phyloP scores from a whole-genome alignment of 2,888 invertebrate genomes.

The Ophonus ardosiacus region DNA sequence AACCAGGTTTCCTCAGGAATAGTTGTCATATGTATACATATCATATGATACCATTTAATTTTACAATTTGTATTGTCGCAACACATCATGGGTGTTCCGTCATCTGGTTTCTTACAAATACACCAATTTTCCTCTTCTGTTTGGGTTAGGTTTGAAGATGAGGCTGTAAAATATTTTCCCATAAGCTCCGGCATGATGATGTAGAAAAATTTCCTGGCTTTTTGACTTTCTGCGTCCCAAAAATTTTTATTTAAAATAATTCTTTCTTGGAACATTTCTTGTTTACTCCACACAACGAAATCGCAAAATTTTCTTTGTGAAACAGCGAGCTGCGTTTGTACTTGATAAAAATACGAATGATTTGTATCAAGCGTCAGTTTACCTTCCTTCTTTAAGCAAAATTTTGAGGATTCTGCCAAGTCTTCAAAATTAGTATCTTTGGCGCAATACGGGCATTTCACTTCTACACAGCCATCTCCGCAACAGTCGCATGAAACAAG shows the following conservation, averaged over 20 bases:
- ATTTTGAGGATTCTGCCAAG: neutral
- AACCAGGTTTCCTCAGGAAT: neutral
- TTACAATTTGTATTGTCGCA: neutral
- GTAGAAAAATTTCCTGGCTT: neutral
- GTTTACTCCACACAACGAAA: neutral
- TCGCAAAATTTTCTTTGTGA: neutral
- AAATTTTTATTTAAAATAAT: neutral
- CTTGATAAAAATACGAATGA: neutral
- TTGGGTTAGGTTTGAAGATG: neutral
- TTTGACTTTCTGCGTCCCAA: neutral
- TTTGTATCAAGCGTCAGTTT: neutral
- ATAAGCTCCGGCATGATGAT: neutral
- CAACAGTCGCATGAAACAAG: neutral
- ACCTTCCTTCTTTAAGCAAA: too few species aligned
- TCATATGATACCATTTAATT: neutral
- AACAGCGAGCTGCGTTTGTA: neutral
- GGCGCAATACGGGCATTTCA: neutral
- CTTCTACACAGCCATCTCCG: neutral
- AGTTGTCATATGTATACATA: neutral
- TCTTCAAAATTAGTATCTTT: neutral
- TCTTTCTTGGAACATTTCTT: neutral
- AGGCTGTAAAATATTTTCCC: neutral
- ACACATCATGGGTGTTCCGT: neutral
- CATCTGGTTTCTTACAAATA: too few species aligned
- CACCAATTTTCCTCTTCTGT: neutral